Percentiles rank a stretch among this genome's conserved stretches.
These are phyloP conservation scores for Poeciliopsis turrubarensis DNA, from an alignment of 2,113 vertebrate genomes.

Conservation along the genomic window DNA sequence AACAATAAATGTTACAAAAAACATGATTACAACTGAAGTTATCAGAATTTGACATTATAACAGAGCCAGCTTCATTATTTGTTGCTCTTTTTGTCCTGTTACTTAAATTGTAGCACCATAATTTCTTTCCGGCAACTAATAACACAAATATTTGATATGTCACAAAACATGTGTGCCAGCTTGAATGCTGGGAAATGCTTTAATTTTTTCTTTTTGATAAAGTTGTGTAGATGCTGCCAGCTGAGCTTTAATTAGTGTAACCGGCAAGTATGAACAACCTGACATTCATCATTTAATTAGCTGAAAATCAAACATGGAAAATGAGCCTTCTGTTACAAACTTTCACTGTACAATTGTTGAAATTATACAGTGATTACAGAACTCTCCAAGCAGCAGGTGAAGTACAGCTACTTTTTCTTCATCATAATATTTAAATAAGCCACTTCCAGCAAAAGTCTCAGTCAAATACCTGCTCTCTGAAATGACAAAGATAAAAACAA, in stretches of 20 bases:
- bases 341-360: too few species aligned
- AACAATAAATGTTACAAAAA: not conserved
- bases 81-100: too few species aligned
- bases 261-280: not conserved
- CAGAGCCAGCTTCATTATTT: too few species aligned
- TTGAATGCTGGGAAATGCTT: not conserved
- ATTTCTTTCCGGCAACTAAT: not conserved
- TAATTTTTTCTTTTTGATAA: slow-evolving; percentile 4
- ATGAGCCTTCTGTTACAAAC: too few species aligned
- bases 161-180: not conserved
- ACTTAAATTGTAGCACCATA: too few species aligned
- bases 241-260: not conserved
- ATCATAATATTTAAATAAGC: too few species aligned
- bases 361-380: too few species aligned
- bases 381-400: too few species aligned
- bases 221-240: not conserved
- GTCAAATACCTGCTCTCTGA: not conserved
- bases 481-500: not conserved
- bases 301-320: too few species aligned
- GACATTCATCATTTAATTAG: not conserved
- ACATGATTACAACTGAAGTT: not conserved
- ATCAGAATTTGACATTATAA: not conserved
- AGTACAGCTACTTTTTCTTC: too few species aligned
- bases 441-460: not conserved
- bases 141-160: rapidly evolving